Conservation (phyloP, 2,113 vertebrate genomes). For the Callipepla squamata region DNA sequence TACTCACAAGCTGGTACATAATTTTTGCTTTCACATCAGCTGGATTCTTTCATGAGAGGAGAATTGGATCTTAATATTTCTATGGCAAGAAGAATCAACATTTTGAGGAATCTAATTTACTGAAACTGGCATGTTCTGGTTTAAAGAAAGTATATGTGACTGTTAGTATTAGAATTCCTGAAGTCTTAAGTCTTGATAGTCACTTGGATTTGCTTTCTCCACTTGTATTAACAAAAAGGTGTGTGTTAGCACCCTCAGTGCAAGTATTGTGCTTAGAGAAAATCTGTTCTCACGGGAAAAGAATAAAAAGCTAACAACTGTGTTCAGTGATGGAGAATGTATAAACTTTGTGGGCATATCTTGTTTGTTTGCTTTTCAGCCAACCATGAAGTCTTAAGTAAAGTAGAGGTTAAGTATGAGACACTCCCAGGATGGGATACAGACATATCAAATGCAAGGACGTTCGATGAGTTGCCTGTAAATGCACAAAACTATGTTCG, state of each 20-base stretch:
- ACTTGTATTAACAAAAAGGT: background rate
- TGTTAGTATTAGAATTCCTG: background rate
- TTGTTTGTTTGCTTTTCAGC: conserved; percentile 78
- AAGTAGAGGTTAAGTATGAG: conserved; percentile 93
- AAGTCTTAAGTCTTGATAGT: background rate
- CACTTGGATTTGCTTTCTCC: background rate
- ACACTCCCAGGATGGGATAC: conserved; percentile 94
- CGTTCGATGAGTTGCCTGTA: conserved; percentile 91
- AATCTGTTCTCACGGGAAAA: background rate
- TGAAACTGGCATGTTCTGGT: background rate
- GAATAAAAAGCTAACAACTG: background rate
- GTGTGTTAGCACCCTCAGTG: background rate
- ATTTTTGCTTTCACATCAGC: background rate
- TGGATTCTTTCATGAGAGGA: background rate
- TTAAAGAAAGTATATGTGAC: background rate
- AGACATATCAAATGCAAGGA: conserved; percentile 88
- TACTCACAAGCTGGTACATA: background rate
- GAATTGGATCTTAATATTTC: background rate
- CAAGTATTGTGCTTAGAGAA: background rate
- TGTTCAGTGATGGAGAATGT: background rate
- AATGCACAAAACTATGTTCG: conserved; percentile 93
- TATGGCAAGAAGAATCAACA: background rate
- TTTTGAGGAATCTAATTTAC: background rate
- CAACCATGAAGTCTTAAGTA: conserved; percentile 96
- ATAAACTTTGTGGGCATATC: background rate